Evolutionary conservation across 2,797 vertebrate genomes (phyloP), one percentile per base, ranked within the genome.

Genomic region (Xenentodon cancila): DNA sequence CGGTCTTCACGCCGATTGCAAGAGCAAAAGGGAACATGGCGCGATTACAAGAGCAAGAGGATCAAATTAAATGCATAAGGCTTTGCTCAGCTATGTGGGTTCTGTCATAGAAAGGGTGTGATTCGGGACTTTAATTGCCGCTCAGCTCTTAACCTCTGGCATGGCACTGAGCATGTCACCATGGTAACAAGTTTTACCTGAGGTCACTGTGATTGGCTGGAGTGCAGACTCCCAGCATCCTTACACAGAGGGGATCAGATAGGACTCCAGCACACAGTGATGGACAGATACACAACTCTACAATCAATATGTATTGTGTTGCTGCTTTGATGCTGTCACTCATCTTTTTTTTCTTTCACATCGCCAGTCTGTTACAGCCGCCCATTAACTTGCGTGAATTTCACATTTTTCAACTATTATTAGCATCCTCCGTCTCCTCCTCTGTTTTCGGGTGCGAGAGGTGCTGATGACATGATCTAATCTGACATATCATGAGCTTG

Each of bases 151-250:
- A 80, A 84, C 87, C 84, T 76, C 70, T 59, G 64, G 69, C 67
- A 70, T 67, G 49, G 47, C 1, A 18, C 47, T 56, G 62, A 78
- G 76, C 21, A 22, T 61, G 71, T 90, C 72, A 51, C 86, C 79
- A 88, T 85, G 81, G 85, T 67, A 86, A 90, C 85, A 61, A 0
- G 55, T 66, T 82, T 74, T 67, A 86, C 82, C 79, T 79, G 77
- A 77, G 70, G 74, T 73, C 78, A 72, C 34, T 68, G 71, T 64
- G 68, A 81, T 73, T 86, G 76, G 74, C 69, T 72, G 11, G 27
- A 50, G 66, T 25, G 37, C 57, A 64, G 64, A 56, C 58, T 77
- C 44, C 59, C 57, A 66, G 58, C 25, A 59, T 47, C 59, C 27
- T 57, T 55, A 37, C 62, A 47, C 45, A 67, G 65, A 61, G 55